Evolutionary conservation across 2,113 vertebrate species (phyloP).

Genomic region (Lynx canadensis): DNA sequence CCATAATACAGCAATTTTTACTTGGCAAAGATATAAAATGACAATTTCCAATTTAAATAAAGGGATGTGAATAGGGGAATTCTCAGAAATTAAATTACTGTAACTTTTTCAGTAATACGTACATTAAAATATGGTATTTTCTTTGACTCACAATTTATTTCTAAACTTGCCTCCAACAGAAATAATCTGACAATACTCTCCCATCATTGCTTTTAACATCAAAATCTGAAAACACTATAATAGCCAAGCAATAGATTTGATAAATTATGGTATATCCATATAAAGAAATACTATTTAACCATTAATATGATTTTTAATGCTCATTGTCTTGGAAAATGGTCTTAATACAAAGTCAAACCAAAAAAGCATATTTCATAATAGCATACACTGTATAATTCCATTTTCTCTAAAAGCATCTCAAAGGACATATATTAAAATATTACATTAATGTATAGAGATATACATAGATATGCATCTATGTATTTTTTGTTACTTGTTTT

Average conservation of each 20-base stretch:
- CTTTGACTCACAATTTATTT: constrained; percentile 25
- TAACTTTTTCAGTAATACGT: background rate
- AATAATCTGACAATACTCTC: background rate
- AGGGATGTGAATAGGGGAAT: background rate
- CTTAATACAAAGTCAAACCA: background rate
- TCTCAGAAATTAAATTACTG: background rate
- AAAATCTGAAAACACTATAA: background rate
- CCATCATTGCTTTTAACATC: background rate
- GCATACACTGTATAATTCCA: background rate
- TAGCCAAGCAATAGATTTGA: background rate
- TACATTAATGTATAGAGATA: background rate
- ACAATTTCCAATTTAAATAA: constrained; percentile 12
- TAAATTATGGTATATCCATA: background rate
- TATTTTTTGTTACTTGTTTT: background rate
- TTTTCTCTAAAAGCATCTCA: constrained; percentile 41
- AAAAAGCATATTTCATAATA: background rate
- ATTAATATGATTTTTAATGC: background rate
- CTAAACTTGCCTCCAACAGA: background rate
- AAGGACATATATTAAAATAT: background rate
- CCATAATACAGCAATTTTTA: background rate
- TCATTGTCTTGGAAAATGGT: background rate
- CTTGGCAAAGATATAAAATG: background rate
- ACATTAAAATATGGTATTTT: background rate
- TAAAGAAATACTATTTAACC: constrained; percentile 7
- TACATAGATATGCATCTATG: background rate